phyloP scores from a whole-genome alignment of 2,888 invertebrate genomes.

The Opisthograptis luteolata region DNA sequence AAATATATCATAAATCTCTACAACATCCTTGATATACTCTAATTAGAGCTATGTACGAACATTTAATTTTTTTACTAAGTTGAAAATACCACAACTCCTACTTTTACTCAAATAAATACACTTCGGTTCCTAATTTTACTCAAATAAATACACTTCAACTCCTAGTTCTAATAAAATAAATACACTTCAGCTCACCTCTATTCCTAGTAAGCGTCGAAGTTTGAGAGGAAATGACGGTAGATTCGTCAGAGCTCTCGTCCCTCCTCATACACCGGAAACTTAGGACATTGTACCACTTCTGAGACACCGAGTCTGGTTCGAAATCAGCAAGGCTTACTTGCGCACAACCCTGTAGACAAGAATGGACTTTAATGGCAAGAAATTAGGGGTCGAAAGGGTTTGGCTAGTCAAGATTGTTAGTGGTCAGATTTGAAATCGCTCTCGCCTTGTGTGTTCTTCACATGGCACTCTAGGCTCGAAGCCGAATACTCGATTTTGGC shows the following conservation, averaged over 20 bases:
- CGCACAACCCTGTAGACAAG: conserved; percentile 91
- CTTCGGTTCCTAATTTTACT: no score
- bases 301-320: conserved; percentile 90
- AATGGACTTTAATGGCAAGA: conserved; percentile 21
- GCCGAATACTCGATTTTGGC: conserved; percentile 84
- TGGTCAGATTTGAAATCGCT: conserved; percentile 71
- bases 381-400: conserved; percentile 3
- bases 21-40: no score
- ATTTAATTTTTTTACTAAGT: no score
- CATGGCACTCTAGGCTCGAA: conserved; percentile 77
- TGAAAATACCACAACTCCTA: no score
- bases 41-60: no score
- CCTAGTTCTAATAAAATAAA: no score
- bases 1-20: neutral
- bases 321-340: conserved; percentile 98
- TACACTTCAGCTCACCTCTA: conserved; percentile 84
- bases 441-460: conserved; percentile 70
- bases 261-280: conserved; percentile 85
- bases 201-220: conserved; percentile 97
- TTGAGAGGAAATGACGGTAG: conserved; percentile 97
- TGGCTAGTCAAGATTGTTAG: neutral
- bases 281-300: conserved; percentile 97
- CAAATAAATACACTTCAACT: no score
- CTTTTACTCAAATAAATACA: no score
- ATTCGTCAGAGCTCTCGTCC: conserved; percentile 98